A percentile compares a stretch with the other conserved stretches of the same genome.
Conservation (phyloP, 2,113 vertebrate species). For the Merops nubicus region DNA sequence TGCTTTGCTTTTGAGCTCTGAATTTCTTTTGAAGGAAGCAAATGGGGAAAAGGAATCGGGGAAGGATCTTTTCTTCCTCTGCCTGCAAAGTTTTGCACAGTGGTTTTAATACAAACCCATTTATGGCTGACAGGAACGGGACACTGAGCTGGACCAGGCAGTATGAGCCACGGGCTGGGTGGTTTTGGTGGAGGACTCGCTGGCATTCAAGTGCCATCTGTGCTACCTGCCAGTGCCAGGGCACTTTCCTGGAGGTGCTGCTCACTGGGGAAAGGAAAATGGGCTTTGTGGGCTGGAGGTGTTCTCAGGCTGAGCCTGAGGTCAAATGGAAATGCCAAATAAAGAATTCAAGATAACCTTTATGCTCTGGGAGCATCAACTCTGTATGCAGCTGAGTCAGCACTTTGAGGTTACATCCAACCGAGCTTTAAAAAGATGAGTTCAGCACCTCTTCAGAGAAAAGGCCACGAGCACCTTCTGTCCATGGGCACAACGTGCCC, state of each 20-base stretch:
- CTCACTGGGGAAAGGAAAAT: background rate
- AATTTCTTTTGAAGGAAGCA: background rate
- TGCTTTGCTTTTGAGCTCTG: background rate
- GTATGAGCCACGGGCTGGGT: background rate
- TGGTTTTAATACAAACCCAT: too few relatives aligned
- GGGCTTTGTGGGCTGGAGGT: background rate
- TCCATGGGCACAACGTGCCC: accelerated
- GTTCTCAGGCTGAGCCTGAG: background rate
- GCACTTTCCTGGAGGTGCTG: too few relatives aligned
- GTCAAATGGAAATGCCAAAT: background rate
- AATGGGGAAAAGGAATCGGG: background rate
- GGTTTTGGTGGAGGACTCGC: background rate
- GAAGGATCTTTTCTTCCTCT: background rate
- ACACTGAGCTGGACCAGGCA: background rate
- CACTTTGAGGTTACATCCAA: background rate
- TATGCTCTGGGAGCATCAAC: background rate
- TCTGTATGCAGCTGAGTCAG: background rate
- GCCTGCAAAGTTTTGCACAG: background rate
- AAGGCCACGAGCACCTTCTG: background rate
- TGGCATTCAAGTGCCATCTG: background rate
- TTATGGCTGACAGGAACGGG: background rate
- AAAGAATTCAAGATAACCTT: background rate
- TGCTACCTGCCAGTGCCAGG: background rate
- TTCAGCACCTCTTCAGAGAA: background rate
- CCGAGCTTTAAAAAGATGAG: background rate